phyloP scores from a whole-genome alignment of 2,113 vertebrate species.

The Hippocampus barbouri region DNA sequence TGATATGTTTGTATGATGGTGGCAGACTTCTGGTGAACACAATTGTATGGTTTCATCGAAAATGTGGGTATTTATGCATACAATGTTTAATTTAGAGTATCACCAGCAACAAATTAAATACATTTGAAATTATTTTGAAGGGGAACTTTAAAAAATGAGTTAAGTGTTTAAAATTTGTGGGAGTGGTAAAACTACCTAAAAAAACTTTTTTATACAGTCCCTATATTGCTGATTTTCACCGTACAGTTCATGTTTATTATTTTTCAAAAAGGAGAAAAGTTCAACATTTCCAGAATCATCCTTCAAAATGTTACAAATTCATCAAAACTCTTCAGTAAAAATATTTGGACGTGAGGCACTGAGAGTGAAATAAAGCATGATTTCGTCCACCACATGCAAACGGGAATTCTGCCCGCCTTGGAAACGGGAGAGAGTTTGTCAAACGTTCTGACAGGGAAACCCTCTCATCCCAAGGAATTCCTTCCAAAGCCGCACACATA shows the following conservation, averaged over 20 bases:
- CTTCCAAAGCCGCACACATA: conserved; percentile 38
- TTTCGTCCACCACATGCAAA: conserved; percentile 19
- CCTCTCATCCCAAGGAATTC: conserved; percentile 58
- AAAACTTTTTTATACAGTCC: no score
- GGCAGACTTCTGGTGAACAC: no score
- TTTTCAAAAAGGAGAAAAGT: neutral
- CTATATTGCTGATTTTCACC: no score
- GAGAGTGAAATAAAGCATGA: conserved; percentile 15
- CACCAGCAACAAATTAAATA: no score
- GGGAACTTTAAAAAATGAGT: neutral
- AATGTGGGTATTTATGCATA: no score
- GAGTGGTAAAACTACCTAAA: no score
- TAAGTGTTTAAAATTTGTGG: no score
- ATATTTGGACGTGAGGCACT: neutral
- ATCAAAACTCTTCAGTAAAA: conserved; percentile 3
- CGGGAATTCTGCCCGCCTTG: conserved; percentile 52
- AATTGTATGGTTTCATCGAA: no score
- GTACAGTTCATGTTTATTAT: no score
- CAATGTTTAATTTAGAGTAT: no score
- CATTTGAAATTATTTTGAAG: no score
- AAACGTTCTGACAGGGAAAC: conserved; percentile 61
- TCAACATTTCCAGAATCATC: neutral
- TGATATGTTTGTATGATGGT: no score
- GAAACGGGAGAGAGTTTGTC: conserved; percentile 46
- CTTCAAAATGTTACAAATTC: neutral